phyloP scores from a whole-genome alignment of 1,140 invertebrate genomes.

The Cataglyphis hispanica region DNA sequence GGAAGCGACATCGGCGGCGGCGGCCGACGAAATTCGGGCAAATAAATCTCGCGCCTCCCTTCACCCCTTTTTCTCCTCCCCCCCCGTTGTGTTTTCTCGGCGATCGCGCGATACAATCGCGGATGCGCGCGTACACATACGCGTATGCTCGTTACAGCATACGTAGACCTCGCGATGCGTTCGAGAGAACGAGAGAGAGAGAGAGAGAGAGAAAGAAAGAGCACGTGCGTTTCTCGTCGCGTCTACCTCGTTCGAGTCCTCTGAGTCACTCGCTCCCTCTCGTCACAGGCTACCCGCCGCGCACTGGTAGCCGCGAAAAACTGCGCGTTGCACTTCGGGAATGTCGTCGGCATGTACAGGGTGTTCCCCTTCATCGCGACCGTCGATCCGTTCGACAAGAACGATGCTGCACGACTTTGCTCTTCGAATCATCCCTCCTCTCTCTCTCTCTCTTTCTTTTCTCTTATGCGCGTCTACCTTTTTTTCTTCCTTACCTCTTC shows the following conservation, averaged over 20 bases:
- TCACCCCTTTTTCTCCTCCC: slow-evolving; percentile 33
- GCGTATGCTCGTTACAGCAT: slow-evolving; percentile 42
- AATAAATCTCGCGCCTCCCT: slow-evolving; percentile 82
- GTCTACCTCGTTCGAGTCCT: slow-evolving; percentile 61
- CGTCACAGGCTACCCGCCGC: slow-evolving; percentile 69
- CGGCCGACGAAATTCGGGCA: slow-evolving; percentile 83
- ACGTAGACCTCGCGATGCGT: slow-evolving; percentile 10
- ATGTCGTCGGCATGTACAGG: slow-evolving; percentile 83
- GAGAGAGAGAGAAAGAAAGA: background rate
- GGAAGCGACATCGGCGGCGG: slow-evolving; percentile 77
- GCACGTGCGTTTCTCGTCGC: slow-evolving; percentile 69
- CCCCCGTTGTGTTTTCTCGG: background rate
- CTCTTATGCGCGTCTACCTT: background rate
- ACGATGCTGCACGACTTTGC: slow-evolving; percentile 63
- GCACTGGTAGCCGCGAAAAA: slow-evolving; percentile 81
- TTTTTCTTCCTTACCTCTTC: slow-evolving; percentile 38
- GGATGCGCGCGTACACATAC: slow-evolving; percentile 5
- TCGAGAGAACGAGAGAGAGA: too few species aligned
- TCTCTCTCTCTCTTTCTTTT: slow-evolving; percentile 1
- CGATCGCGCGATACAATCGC: slow-evolving; percentile 56
- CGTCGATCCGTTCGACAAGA: slow-evolving; percentile 76
- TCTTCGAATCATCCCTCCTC: slow-evolving; percentile 62
- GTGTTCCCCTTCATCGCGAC: slow-evolving; percentile 70
- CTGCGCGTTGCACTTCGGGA: slow-evolving; percentile 81
- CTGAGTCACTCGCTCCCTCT: slow-evolving; percentile 81